Base-by-base conservation (phyloP, 2,888 invertebrate genomes). In the Hololepta plana region DNA sequence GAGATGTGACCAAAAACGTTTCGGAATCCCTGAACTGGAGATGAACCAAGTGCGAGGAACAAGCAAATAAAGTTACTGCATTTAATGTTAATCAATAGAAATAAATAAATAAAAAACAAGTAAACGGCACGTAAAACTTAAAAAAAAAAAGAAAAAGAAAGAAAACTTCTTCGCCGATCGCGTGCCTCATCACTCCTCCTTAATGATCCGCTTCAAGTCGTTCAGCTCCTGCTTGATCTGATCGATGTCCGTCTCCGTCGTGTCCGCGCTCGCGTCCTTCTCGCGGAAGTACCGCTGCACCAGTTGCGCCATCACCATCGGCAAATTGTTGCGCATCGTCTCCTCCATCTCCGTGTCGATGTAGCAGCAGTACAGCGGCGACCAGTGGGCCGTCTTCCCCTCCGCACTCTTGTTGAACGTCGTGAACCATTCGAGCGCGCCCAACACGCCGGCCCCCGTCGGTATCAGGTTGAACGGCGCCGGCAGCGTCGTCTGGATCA, bases 391-490 rank as follows among this genome's bases (percentile, higher is more conserved):
- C 30, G 43, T 46, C 22, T 48, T 46, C 7, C 50, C 54, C 1
- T 46, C 35, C 4, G 47, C 42, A n/a, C 46, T 47, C 20, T 43
- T 47, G 14, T 51, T 33, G 29, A 52, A 47, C 17, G 55, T 42
- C 27, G 57, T 55, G 26, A 64, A 34, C 56, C 62, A 65, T 28
- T 64, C 61, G 27, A 59, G 37, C 15, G 60, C 46, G 25, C 47
- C 47, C 12, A 46, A 47, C 31, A 68, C 42, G 1, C 66, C 67
- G 4, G 49, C 46, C 3, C 60, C 57, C 0, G 70, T 69, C 2
- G 71, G 71, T 12, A 77, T 57, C 41, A 79, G 54, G 53, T 76
- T 77, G 40, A 75, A 68, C 0, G 79, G 79, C 0, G 77, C 67
- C 1, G 77, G 72, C 4, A 75, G 56, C 2, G 67, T 63, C 2